Base-by-base conservation (phyloP, 2,888 invertebrate species). In the Pseudococcus longispinus region DNA sequence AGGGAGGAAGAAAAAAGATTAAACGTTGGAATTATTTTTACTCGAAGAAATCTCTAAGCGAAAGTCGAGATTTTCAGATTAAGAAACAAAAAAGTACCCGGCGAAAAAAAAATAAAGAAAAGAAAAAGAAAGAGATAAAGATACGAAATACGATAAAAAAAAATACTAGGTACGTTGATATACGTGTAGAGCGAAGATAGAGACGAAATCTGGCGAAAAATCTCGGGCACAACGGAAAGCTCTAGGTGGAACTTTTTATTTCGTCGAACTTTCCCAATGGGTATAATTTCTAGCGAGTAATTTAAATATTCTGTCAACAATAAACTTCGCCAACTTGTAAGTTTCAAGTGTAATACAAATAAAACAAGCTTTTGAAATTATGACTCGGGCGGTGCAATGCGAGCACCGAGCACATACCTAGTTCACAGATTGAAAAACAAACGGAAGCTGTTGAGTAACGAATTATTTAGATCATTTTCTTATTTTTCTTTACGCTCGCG, bases 281-380 rank as follows among this genome's bases (percentile, higher is more conserved):
- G 55, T 83, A 55, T 83, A 83, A 55, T 83, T 83, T 83, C 46
- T 32, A 46, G 29, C 51, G 26, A 83, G 55, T 83, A 83, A 51
- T 83, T 83, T 83, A 51, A 83, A 83, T 51, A 83, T 83, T 83
- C 51, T 51, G 46, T 83, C 55, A 55, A 83, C 83, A 55, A 46
- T 55, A 29, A 83, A 83, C 26, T 55, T 55, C n/a, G 65, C 65
- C 65, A 65, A 65, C 65, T 65, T 26, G 65, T 65, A 65, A 65
- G 11, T 65, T 65, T 65, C 65, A 32, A 83, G 83, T 26, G 83
- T 26, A 83, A 29, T 51, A 51, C 83, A 83, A 83, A 83, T 83
- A 83, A 51, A 83, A 46, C 46, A 55, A 83, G 83, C 83, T 83
- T 51, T 55, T 46, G 44, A 82, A 82, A 46, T 83, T 55, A 23